Conservation (phyloP, 2,113 vertebrate genomes). For the Columba janthina region DNA sequence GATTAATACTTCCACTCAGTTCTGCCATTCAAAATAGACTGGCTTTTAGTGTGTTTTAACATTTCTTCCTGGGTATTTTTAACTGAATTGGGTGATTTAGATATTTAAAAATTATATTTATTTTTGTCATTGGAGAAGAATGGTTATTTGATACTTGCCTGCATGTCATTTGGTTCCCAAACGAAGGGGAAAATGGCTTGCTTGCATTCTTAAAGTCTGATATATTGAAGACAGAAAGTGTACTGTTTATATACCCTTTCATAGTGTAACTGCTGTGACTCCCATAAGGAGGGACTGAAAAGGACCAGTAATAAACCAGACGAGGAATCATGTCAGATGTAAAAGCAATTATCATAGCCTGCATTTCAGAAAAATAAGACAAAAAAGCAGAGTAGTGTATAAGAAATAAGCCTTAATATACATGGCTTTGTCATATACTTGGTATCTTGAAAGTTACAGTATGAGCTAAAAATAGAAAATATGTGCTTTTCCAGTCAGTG, state of each 20-base stretch:
- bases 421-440: neutral
- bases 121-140: neutral
- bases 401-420: constrained; percentile 7
- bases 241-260: constrained; percentile 91
- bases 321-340: constrained; percentile 96
- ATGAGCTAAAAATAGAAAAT: constrained; percentile 40
- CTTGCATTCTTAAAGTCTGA: constrained; percentile 78
- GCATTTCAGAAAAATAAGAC: constrained; percentile 6
- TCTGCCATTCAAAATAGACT: neutral
- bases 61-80: neutral
- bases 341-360: constrained; percentile 96
- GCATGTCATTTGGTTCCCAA: constrained; percentile 78
- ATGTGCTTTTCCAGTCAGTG: neutral
- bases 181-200: constrained; percentile 56
- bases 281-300: constrained; percentile 87
- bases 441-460: neutral
- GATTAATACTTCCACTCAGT: neutral
- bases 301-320: constrained; percentile 95
- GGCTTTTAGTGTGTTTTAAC: neutral
- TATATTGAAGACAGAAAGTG: constrained; percentile 84
- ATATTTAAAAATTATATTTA: neutral
- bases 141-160: constrained; percentile 77
- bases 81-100: neutral
- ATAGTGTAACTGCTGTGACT: constrained; percentile 77
- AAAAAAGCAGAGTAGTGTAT: neutral